Conservation (phyloP, 2,113 vertebrate species). For the Gyps fulvus region DNA sequence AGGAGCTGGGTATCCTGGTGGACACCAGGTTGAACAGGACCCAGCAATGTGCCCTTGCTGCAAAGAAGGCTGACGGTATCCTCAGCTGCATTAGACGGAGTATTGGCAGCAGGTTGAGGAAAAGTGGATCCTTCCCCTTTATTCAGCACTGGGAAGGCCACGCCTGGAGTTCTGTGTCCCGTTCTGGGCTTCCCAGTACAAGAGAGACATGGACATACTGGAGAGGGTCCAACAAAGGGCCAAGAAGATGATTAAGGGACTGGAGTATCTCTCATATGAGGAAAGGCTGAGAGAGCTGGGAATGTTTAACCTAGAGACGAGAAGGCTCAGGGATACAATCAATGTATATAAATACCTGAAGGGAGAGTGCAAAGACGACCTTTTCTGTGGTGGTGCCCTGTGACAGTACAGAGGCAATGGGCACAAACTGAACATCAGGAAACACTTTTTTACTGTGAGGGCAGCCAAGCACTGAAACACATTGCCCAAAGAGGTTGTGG, state of each 20-base stretch:
- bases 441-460: not conserved
- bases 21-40: not conserved
- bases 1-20: not conserved
- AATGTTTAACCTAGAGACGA: not conserved
- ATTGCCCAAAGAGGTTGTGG: not conserved
- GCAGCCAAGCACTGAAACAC: not conserved
- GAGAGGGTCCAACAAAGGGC: not conserved
- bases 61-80: not conserved
- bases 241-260: not conserved
- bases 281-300: not conserved
- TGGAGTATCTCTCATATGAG: not conserved
- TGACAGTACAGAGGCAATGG: not conserved
- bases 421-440: not conserved
- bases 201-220: not conserved
- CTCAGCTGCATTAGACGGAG: not conserved
- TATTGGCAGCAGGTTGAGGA: not conserved
- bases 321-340: not conserved
- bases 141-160: not conserved
- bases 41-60: not conserved
- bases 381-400: not conserved
- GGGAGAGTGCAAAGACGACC: not conserved
- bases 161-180: not conserved
- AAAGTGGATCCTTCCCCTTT: not conserved
- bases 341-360: not conserved
- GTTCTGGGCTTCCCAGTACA: not conserved